Evolutionary conservation across 1,140 invertebrate genomes (phyloP), one percentile per base, ranked within the genome.

Genomic region (Laupala kohalensis): DNA sequence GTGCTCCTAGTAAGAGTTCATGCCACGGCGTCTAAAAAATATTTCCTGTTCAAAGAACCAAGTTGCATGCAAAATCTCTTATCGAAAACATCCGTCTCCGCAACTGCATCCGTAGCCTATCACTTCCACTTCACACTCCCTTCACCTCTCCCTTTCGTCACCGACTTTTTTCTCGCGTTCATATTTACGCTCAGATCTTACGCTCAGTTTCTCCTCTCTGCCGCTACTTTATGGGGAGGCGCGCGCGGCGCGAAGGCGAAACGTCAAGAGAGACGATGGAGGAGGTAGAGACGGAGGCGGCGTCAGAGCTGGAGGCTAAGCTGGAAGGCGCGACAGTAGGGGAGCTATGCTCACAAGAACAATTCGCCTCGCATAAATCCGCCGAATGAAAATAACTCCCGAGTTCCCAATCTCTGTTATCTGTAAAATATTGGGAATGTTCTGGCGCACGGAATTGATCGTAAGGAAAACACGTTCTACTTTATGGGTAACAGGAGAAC

Each of bases 171-270:
- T 2, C 37, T 19, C 1, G 1, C 37, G 37, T 19, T 53, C 19
- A 53, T 53, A 13, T 53, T 13, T 19, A 53, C 37, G 9, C 9
- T 19, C 9, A 9, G 37, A 53, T 72, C 73, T 70, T 70, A 27
- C 65, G 30, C 9, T 74, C 68, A 28, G 27, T 67, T 62, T 53
- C 53, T 72, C 71, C n/a, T 66, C 67, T 26, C 63, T 19, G 26
- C 66, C 62, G 15, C 65, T 64, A 24, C 71, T 28, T 28, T 25
- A 27, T 25, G 65, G 26, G n/a, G 23, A 66, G 9, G 4, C 24
- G n/a, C 24, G 4, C 24, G n/a, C 4, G n/a, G 3, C 9, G 24
- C 24, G 65, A 19, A 19, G 67, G 26, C 19, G 25, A 25, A 25
- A 25, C 15, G n/a, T 15, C n/a, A 23, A 9, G 67, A 23, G 67